These are phyloP conservation scores for Oceanodroma leucorhoa DNA, from an alignment of 2,797 vertebrate genomes.

Conservation along the genomic window DNA sequence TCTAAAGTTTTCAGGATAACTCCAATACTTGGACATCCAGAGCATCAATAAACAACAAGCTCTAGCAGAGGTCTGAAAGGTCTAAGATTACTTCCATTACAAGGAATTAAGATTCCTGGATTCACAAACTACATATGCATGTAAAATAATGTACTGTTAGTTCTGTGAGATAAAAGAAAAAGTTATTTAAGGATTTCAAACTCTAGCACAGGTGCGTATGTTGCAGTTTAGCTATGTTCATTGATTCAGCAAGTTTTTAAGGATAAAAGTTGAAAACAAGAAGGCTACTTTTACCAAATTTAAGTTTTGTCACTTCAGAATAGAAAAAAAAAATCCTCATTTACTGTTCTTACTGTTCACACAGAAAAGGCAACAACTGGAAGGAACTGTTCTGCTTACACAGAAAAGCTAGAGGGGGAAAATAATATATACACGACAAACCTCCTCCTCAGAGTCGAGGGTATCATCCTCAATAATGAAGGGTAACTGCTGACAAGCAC, in stretches of 20 bases:
- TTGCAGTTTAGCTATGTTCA: not conserved
- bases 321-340: not conserved
- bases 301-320: not conserved
- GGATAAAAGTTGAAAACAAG: not conserved
- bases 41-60: accelerated
- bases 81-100: not conserved
- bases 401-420: not conserved
- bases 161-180: not conserved
- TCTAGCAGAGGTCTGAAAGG: not conserved
- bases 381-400: not conserved
- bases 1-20: not conserved
- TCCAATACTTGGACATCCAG: not conserved
- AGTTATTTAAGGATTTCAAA: not conserved
- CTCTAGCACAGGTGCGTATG: not conserved
- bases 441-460: conserved; percentile 59
- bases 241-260: not conserved
- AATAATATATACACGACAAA: conserved; percentile 48
- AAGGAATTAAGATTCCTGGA: not conserved
- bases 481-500: conserved; percentile 56
- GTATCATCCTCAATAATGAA: conserved; percentile 59
- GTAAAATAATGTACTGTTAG: not conserved
- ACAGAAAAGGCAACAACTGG: conserved; percentile 39
- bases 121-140: not conserved
- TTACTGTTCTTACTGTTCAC: conserved; percentile 56
- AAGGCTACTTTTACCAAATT: not conserved